Base-by-base conservation (phyloP, 2,113 vertebrate species). In the Aptenodytes patagonicus region DNA sequence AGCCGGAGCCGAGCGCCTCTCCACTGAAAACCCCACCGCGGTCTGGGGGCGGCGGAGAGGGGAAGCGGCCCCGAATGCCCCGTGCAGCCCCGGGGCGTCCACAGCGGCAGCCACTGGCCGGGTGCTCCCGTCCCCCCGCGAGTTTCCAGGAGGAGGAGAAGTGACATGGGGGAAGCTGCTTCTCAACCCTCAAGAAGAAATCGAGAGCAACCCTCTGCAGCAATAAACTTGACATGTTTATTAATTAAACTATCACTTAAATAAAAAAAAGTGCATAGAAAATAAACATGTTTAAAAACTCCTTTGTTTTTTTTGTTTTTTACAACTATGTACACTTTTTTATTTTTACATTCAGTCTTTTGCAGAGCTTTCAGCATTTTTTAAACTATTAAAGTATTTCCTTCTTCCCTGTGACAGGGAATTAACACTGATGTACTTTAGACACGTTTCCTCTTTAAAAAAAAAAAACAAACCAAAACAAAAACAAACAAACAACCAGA, bases 161-260 rank as follows among this genome's bases (percentile, higher is more conserved):
- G 25, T 2, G 21, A 19, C 9, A 5, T 1, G 0, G 5, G 47
- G 42, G 10, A 5, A 75, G 34, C 42, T 16, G 36, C 62, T 57
- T 32, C 47, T 52, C 36, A 9, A 4, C 77, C 64, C 46, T 54
- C 76, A 69, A 55, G 54, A 96, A 97, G 88, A 95, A 98, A 93
- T 69, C 57, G 93, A 91, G 81, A 90, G 51, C 73, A 87, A 40
- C 29, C 71, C 73, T 94, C 84, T 98, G 98, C 98, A 98, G 98
- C 98, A 98, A 98, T 99, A 99, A 99, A 99, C 99, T 99, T 99
- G 99, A 99, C 99, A 99, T 99, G 99, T 99, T 99, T 99, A 99
- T 99, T 99, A 99, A 99, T 99, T 99, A 99, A 99, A 99, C 99
- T 99, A 99, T 99, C 99, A 99, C 99, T 99, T 99, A 99, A 99